Evolutionary conservation across 2,888 invertebrate genomes (phyloP).

Genomic region (Melangyna quadrimaculata): DNA sequence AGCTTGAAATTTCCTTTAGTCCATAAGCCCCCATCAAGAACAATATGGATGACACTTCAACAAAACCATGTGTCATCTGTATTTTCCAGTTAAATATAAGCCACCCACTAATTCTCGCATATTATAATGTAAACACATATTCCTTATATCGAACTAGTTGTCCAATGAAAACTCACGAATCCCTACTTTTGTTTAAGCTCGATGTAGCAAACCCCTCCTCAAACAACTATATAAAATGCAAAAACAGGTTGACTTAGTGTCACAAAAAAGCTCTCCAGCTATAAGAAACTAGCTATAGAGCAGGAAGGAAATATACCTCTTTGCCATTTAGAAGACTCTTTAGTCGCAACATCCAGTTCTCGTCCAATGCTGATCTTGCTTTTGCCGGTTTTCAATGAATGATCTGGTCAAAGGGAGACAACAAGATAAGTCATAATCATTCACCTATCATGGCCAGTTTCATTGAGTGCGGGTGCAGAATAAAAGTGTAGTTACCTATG

Average conservation of each 20-base stretch:
- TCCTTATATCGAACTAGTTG: not conserved
- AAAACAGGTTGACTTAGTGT: constrained; percentile 53
- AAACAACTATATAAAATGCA: constrained; percentile 20
- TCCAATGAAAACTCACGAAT: constrained; percentile 23
- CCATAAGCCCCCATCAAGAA: constrained; percentile 38
- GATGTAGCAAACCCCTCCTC: constrained; percentile 27
- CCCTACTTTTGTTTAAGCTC: constrained; percentile 52
- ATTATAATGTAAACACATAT: too few species aligned
- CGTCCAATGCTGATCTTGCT: constrained; percentile 47
- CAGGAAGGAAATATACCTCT: constrained; percentile 16
- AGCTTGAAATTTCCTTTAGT: constrained; percentile 45
- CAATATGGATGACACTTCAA: constrained; percentile 61
- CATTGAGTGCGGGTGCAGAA: constrained; percentile 55
- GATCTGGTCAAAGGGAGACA: constrained; percentile 40
- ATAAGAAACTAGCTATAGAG: constrained; percentile 47
- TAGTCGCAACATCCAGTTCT: constrained; percentile 40
- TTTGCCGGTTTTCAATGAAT: constrained; percentile 20
- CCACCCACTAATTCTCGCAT: constrained; percentile 4
- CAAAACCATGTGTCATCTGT: constrained; percentile 41
- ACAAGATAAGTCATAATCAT: constrained; percentile 1
- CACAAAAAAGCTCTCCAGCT: constrained; percentile 55
- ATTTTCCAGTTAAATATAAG: constrained; percentile 3
- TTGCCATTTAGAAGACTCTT: not conserved
- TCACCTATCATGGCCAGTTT: constrained; percentile 37
- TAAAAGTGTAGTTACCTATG: constrained; percentile 64